Evolutionary conservation across 1,140 invertebrate species (phyloP), one percentile per base, ranked within the genome.

Genomic region (Meloidogyne chitwoodi): DNA sequence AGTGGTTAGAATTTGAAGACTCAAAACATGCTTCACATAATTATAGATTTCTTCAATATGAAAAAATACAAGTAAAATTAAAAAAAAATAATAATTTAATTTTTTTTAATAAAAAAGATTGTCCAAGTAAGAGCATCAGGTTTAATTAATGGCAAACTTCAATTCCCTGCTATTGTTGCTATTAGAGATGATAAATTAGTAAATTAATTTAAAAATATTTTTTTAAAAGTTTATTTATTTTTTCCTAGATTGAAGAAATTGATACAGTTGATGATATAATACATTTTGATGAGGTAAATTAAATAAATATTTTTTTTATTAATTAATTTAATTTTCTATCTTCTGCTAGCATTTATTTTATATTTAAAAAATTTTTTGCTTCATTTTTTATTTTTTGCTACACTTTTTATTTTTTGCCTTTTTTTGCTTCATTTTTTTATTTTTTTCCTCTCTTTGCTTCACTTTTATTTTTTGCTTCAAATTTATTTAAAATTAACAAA

Each of bases 41-140:
- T 68, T 26, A 76, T 64, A 65, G 44, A 65, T 77, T 61, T 73
- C 75, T 81, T 48, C 29, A 11, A 24, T 27, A 41, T 29, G 6
- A 64, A 38, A 79, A 79, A 48, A 77, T 81, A 24, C 67, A 75
- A 16, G 79, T 82, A 8, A n/a, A n/a, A n/a, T n/a, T n/a, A 24
- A 29, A 77, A 2, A 63, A 3, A n/a, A n/a, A n/a, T n/a, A n/a
- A n/a, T 44, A 38, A 38, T 8, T 38, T 8, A 38, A 31, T 6
- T 38, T 27, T 2, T n/a, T 71, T 71, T 22, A 26, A 19, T 12
- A 41, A 2, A 26, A 26, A 44, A 68, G 68, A 82, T 84, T 22
- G 80, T 81, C 29, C 82, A 81, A 74, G 82, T 81, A 3, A 62
- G 77, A 11, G 80, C 82, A 6, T 81, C 79, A 29, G 82, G 80